Evolutionary conservation across 2,113 vertebrate species (phyloP).

Genomic region (Odontesthes bonariensis): DNA sequence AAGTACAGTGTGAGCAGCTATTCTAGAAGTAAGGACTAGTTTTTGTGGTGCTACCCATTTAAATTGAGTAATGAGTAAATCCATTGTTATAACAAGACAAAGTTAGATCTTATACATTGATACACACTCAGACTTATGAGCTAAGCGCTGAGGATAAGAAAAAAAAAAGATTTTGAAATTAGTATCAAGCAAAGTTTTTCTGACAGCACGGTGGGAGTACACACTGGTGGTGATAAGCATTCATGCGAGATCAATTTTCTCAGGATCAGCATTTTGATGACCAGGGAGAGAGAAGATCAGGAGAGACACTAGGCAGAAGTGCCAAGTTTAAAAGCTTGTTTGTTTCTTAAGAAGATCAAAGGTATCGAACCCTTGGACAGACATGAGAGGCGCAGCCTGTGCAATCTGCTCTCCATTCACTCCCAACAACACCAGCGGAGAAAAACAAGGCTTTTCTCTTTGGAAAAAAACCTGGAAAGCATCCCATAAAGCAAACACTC

Average conservation of each 20-base stretch:
- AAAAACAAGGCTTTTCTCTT: conserved; percentile 71
- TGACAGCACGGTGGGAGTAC: conserved; percentile 19
- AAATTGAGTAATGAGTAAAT: background rate
- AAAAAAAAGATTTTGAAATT: conserved; percentile 18
- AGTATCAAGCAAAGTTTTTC: conserved; percentile 13
- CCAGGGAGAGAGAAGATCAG: conserved; percentile 30
- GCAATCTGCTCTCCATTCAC: conserved; percentile 79
- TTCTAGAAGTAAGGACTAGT: background rate
- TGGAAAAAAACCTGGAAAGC: conserved; percentile 73
- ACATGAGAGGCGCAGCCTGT: conserved; percentile 76
- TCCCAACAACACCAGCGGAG: conserved; percentile 66
- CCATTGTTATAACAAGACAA: background rate
- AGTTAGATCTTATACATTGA: background rate
- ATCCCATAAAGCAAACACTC: conserved; percentile 73
- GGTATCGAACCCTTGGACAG: conserved; percentile 78
- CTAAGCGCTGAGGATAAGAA: background rate
- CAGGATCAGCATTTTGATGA: conserved; percentile 65
- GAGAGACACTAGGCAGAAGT: conserved; percentile 50
- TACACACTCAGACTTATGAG: background rate
- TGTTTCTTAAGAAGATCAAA: conserved; percentile 82
- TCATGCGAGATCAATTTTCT: conserved; percentile 62
- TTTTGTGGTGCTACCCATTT: background rate
- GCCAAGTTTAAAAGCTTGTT: conserved; percentile 79
- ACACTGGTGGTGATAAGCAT: conserved; percentile 19
- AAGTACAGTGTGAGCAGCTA: no score